These are phyloP conservation scores for Copidosoma aretas DNA, from an alignment of 2,888 invertebrate species.

Conservation along the genomic window DNA sequence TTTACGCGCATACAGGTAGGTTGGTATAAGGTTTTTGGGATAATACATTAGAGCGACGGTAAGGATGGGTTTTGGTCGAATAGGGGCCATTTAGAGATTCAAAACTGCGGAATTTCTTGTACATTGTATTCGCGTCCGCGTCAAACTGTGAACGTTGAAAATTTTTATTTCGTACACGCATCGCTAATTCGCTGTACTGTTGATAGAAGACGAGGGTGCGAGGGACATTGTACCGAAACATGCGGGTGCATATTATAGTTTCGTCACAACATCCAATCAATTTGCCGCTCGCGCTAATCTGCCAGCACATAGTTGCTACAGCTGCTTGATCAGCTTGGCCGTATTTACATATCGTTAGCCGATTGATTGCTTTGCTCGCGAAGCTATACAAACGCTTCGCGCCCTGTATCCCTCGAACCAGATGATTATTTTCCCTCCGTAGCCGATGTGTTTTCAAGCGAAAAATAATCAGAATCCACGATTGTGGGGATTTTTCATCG, in stretches of 20 bases:
- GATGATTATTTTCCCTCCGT: conserved; percentile 23
- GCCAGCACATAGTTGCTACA: conserved; percentile 58
- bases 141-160: too few relatives aligned
- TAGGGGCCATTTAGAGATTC: too few relatives aligned
- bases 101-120: too few relatives aligned
- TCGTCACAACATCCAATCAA: conserved; percentile 45
- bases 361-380: conserved; percentile 60
- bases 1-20: background rate
- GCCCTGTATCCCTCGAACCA: background rate
- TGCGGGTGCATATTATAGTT: background rate
- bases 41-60: too few relatives aligned
- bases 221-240: background rate
- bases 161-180: too few relatives aligned
- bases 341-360: conserved; percentile 62
- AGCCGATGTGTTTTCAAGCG: too few relatives aligned
- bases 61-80: too few relatives aligned
- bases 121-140: too few relatives aligned
- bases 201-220: background rate
- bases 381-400: background rate
- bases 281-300: conserved; percentile 54
- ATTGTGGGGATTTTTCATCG: too few relatives aligned
- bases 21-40: too few relatives aligned
- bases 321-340: conserved; percentile 61
- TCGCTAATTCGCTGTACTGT: background rate
- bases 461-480: too few relatives aligned